These are phyloP conservation scores for Dreissena rostriformis DNA, from an alignment of 1,140 invertebrate species.

Conservation along the genomic window DNA sequence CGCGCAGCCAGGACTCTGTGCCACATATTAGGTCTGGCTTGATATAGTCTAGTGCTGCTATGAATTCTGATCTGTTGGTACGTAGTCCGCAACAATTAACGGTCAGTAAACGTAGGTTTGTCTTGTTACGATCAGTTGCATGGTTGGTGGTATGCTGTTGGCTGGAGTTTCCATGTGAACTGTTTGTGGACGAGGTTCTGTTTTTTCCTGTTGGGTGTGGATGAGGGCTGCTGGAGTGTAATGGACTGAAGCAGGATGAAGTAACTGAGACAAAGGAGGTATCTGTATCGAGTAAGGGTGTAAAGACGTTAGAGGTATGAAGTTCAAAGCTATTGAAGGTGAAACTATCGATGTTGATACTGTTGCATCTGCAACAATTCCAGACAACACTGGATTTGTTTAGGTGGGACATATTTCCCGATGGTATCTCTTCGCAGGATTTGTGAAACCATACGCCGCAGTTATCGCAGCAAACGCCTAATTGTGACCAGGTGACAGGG, in stretches of 20 bases:
- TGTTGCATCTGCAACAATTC: constrained; percentile 12
- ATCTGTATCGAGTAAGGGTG: too few species aligned
- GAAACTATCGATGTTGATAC: too few species aligned
- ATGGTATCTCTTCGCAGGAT: constrained; percentile 10
- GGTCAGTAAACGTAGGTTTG: constrained; percentile 27
- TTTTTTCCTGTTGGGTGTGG: not conserved
- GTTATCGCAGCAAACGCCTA: constrained; percentile 9
- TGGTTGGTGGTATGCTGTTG: not conserved
- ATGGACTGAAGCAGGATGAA: too few species aligned
- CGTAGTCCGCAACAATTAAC: constrained; percentile 25
- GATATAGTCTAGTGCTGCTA: constrained; percentile 22
- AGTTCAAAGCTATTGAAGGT: too few species aligned
- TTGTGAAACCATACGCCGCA: constrained; percentile 20
- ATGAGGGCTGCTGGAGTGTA: constrained; percentile 2
- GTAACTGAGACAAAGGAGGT: too few species aligned
- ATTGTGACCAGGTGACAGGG: constrained; percentile 10
- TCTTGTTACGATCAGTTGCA: not conserved
- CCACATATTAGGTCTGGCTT: constrained; percentile 37
- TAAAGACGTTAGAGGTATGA: not conserved
- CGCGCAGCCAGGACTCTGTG: constrained; percentile 39
- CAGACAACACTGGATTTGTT: constrained; percentile 10
- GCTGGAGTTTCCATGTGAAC: not conserved
- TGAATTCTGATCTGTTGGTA: constrained; percentile 16
- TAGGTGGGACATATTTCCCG: constrained; percentile 9
- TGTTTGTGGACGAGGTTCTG: constrained; percentile 11